Base-by-base conservation (phyloP, 1,140 invertebrate genomes). In the Nebria ingens region DNA sequence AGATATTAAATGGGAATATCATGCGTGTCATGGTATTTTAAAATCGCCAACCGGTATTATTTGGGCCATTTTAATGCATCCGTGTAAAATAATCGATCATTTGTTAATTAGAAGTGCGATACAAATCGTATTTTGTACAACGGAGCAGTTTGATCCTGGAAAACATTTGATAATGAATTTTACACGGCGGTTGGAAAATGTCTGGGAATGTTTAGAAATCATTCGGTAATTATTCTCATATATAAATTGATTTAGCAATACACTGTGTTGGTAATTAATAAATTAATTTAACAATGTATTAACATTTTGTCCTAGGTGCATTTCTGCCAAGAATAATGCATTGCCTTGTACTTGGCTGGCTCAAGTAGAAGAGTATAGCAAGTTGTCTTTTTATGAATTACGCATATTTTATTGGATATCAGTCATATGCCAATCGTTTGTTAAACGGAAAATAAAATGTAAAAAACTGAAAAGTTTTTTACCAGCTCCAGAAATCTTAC, bases 131-230 rank as follows among this genome's bases (percentile, higher is more conserved):
- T 40, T 58, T 38, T 51, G 38, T 19, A 17, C 15, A 2, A 51
- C 49, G 19, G 51, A 25, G 17, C 2, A 42, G 0, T 51, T 49
- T 25, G 25, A 58, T 45, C 52, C 56, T 12, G 53, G 49, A 19
- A 15, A 58, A 25, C 21, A 22, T 50, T 51, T 58, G 25, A 58
- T 51, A 52, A 51, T 22, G 2, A 54, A 51, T 29, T 13, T 15
- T 38, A 29, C 42, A 2, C 19, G 19, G 1, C 53, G 21, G 38
- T n/a, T 58, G 11, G 21, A 42, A 12, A 52, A 58, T 22, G 29
- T 49, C 23, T 58, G 52, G 52, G 56, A 58, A 17, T 54, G 56
- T n/a, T 51, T 58, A 20, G 56, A 58, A 21, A 58, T 52, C n/a
- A 25, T 58, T 20, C 23, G 56, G 56, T 57, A 23, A 56, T 19